Evolutionary conservation across 53 echinoderm and acorn worm species (phyloP).

Genomic region (Arbacia lixula): DNA sequence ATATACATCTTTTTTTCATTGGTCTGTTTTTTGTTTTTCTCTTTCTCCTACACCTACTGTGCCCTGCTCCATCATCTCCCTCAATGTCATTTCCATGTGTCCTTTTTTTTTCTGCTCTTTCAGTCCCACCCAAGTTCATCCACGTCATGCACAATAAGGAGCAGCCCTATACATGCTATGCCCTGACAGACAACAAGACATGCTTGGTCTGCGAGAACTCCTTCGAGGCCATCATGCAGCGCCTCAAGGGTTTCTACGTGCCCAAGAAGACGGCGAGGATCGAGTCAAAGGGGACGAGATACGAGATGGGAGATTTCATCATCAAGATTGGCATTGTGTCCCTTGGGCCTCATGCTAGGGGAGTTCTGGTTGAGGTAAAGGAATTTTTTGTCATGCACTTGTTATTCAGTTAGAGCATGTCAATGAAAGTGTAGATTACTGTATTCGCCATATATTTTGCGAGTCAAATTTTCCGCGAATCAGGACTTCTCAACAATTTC

Average conservation of each 20-base stretch:
- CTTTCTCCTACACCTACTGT: too few species aligned
- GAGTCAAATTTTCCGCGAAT: too few species aligned
- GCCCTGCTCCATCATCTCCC: too few species aligned
- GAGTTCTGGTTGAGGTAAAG: constrained; percentile 93
- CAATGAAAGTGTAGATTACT: too few species aligned
- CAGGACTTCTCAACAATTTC: too few species aligned
- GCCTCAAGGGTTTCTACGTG: constrained; percentile 88
- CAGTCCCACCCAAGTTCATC: constrained; percentile 81
- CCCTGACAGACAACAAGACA: constrained; percentile 82
- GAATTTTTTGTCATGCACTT: too few species aligned
- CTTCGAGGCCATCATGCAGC: constrained; percentile 96
- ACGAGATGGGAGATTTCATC: constrained; percentile 88
- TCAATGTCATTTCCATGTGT: background rate
- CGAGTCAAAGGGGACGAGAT: constrained; percentile 93
- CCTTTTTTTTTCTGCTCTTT: background rate
- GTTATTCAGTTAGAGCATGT: too few species aligned
- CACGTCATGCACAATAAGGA: constrained; percentile 95
- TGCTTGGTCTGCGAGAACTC: constrained; percentile 81
- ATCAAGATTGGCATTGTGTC: constrained; percentile 91
- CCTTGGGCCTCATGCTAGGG: constrained; percentile 84
- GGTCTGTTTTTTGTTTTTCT: too few species aligned
- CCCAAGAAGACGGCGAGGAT: constrained; percentile 89
- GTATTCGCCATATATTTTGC: too few species aligned
- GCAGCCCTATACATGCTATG: constrained; percentile 81
- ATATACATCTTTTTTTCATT: too few species aligned